phyloP scores from a whole-genome alignment of 1,140 invertebrate species.

The Eriosoma lanigerum region DNA sequence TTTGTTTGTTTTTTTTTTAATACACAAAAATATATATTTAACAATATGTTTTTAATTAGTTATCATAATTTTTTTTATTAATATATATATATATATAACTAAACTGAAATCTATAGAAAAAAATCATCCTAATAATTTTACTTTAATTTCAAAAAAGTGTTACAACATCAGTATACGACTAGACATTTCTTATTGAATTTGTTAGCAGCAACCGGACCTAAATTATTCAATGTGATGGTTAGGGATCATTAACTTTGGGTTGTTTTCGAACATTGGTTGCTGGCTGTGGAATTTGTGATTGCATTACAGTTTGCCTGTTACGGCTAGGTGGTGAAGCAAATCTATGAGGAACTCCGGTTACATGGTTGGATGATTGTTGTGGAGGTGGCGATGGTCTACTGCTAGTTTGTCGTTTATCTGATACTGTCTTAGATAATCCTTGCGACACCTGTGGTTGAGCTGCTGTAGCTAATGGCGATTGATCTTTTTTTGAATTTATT shows the following conservation, averaged over 20 bases:
- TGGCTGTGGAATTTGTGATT: constrained; percentile 47
- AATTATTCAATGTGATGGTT: constrained; percentile 25
- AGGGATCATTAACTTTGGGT: constrained; percentile 38
- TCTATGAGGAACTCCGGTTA: constrained; percentile 33
- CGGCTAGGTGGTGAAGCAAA: constrained; percentile 33
- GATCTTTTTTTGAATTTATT: constrained; percentile 25
- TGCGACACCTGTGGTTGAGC: neutral
- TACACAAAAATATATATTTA: constrained; percentile 45
- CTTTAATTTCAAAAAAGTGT: constrained; percentile 41
- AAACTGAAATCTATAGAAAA: constrained; percentile 40
- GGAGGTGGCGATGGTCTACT: constrained; percentile 14
- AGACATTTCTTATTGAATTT: constrained; percentile 41
- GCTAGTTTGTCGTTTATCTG: constrained; percentile 20
- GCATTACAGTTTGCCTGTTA: constrained; percentile 35
- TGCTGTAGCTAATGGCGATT: neutral
- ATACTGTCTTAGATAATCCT: constrained; percentile 9
- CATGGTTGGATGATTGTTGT: constrained; percentile 23
- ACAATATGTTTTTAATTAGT: constrained; percentile 20
- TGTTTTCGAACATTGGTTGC: constrained; percentile 45
- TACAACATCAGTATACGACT: constrained; percentile 48
- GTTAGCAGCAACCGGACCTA: constrained; percentile 8
- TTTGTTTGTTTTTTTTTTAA: neutral
- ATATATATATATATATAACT: constrained; percentile 18
- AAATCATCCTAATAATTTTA: constrained; percentile 38
- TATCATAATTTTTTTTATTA: constrained; percentile 11